phyloP scores from a whole-genome alignment of 1,140 invertebrate species.

The Dolichoris vasculosae region DNA sequence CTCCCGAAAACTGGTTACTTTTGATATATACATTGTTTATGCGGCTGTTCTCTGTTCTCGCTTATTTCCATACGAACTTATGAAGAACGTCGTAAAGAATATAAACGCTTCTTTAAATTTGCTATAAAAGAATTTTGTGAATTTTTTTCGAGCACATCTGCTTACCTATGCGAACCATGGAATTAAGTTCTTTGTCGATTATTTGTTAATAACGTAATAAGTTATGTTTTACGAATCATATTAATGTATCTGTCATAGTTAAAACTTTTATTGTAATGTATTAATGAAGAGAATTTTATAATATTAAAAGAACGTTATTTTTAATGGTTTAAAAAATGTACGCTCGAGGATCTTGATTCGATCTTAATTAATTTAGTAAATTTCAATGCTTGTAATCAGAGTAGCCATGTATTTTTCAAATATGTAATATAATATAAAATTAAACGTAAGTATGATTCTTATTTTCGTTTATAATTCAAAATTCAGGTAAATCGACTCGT shows the following conservation, averaged over 20 bases:
- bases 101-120: conserved; percentile 13
- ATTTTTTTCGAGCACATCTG: not conserved
- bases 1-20: conserved; percentile 42
- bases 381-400: no score
- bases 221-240: not conserved
- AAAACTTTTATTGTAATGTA: no score
- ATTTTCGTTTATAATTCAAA: not conserved
- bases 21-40: conserved; percentile 35
- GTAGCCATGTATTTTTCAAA: not conserved
- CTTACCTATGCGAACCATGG: not conserved
- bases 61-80: not conserved
- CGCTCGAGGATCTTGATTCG: no score
- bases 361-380: no score
- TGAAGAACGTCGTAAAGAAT: conserved; percentile 2
- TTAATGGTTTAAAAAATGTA: no score
- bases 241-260: not conserved
- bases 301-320: no score
- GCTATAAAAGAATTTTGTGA: not conserved
- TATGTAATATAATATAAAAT: not conserved
- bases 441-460: not conserved
- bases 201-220: not conserved
- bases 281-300: no score
- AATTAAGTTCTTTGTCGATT: not conserved
- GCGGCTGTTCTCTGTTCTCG: not conserved
- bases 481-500: no score